Conservation (phyloP, 1,140 invertebrate genomes). For the Archegozetes longisetosus region DNA sequence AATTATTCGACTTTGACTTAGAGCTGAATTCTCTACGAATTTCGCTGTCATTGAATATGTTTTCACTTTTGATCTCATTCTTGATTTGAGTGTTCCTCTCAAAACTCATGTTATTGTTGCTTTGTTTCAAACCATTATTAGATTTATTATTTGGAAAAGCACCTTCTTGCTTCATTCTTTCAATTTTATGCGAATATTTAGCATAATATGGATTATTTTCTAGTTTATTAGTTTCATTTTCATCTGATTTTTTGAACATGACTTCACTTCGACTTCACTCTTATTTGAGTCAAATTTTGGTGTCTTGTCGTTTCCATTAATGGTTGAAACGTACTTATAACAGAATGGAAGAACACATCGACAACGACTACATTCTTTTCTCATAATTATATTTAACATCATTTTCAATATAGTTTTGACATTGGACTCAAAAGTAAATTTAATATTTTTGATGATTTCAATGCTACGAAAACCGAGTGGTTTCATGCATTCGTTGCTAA, state of each 20-base stretch:
- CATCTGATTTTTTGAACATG: background rate
- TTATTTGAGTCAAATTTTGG: background rate
- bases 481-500: no score
- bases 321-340: background rate
- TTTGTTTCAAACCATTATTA: background rate
- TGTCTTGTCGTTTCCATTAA: background rate
- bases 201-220: conserved; percentile 17
- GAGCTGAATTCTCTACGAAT: background rate
- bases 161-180: background rate
- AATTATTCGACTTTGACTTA: background rate
- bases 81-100: background rate
- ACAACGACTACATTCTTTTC: no score
- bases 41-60: background rate
- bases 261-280: background rate
- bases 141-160: background rate
- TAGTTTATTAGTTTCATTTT: background rate
- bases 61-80: background rate
- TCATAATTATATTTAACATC: no score
- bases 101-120: background rate
- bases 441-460: no score
- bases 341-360: conserved; percentile 3
- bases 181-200: conserved; percentile 17
- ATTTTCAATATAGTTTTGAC: no score
- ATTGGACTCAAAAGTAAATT: no score
- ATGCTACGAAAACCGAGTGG: no score